Evolutionary conservation across 2,113 vertebrate species (phyloP).

Genomic region (Antigone vipio): DNA sequence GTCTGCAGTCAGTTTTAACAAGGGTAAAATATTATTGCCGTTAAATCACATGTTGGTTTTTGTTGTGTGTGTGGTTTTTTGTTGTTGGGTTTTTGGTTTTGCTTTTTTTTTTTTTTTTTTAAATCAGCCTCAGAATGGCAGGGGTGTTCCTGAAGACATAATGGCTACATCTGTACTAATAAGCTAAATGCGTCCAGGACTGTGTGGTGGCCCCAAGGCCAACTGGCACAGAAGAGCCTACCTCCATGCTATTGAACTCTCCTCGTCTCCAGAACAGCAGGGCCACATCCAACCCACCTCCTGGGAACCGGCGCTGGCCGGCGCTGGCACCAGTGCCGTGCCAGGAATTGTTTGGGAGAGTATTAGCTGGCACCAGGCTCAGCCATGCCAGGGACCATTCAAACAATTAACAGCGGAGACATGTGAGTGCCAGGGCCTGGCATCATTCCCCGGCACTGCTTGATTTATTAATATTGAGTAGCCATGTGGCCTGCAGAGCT

Average conservation of each 20-base stretch:
- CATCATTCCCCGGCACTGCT: background rate
- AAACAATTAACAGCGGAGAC: constrained; percentile 10
- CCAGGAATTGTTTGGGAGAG: constrained; percentile 43
- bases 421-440: constrained; percentile 31
- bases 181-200: constrained; percentile 1
- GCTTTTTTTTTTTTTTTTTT: background rate
- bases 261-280: constrained; percentile 17
- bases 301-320: background rate
- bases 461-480: constrained; percentile 53
- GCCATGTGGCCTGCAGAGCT: constrained; percentile 44
- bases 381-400: background rate
- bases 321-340: background rate
- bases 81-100: too few relatives aligned
- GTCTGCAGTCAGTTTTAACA: constrained; percentile 57
- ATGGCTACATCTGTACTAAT: constrained; percentile 39
- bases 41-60: constrained; percentile 52
- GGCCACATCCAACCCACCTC: constrained; percentile 41
- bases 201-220: background rate
- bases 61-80: background rate
- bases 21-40: constrained; percentile 56
- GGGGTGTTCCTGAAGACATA: constrained; percentile 27
- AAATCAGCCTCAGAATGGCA: constrained; percentile 10
- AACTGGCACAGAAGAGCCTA: constrained; percentile 32
- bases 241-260: constrained; percentile 26
- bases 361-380: background rate